Evolutionary conservation across 2,888 invertebrate species (phyloP).

Genomic region (Troides aeacus): DNA sequence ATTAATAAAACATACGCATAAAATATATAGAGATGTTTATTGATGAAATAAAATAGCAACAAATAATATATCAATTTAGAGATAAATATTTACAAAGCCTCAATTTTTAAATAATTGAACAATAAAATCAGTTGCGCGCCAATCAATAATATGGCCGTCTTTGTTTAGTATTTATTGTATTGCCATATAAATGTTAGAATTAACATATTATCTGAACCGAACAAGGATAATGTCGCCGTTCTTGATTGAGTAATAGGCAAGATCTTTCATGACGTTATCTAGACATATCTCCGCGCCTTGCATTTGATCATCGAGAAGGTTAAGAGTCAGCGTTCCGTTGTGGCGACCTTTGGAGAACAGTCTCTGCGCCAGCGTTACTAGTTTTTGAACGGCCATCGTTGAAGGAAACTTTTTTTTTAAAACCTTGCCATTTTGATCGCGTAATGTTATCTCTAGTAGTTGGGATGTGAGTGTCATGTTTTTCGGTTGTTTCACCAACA

Average conservation of each 20-base stretch:
- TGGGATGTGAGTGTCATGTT: slow-evolving; percentile 84
- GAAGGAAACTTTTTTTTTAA: slow-evolving; percentile 87
- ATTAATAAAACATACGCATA: slow-evolving; percentile 47
- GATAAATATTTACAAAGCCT: slow-evolving; percentile 66
- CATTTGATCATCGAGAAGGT: slow-evolving; percentile 78
- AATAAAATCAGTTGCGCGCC: slow-evolving; percentile 42
- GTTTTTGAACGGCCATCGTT: slow-evolving; percentile 89
- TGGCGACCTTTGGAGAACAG: slow-evolving; percentile 79
- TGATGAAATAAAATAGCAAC: slow-evolving; percentile 58
- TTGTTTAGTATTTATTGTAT: slow-evolving; percentile 34
- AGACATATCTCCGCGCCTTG: slow-evolving; percentile 85
- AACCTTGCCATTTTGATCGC: slow-evolving; percentile 78
- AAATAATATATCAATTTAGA: slow-evolving; percentile 70
- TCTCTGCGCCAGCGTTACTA: slow-evolving; percentile 89
- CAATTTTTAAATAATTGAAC: slow-evolving; percentile 39
- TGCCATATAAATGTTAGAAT: slow-evolving; percentile 38
- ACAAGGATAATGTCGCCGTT: slow-evolving; percentile 90
- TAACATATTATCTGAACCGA: slow-evolving; percentile 75
- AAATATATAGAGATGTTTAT: slow-evolving; percentile 68
- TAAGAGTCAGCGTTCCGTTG: slow-evolving; percentile 62
- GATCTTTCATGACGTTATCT: slow-evolving; percentile 90
- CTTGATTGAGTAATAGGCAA: slow-evolving; percentile 91
- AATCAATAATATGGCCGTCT: slow-evolving; percentile 36
- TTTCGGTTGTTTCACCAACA: slow-evolving; percentile 77
- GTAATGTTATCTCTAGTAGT: slow-evolving; percentile 79